These are phyloP conservation scores for Eulemur macaco DNA, from an alignment of 2,113 vertebrate genomes.

Conservation along the genomic window DNA sequence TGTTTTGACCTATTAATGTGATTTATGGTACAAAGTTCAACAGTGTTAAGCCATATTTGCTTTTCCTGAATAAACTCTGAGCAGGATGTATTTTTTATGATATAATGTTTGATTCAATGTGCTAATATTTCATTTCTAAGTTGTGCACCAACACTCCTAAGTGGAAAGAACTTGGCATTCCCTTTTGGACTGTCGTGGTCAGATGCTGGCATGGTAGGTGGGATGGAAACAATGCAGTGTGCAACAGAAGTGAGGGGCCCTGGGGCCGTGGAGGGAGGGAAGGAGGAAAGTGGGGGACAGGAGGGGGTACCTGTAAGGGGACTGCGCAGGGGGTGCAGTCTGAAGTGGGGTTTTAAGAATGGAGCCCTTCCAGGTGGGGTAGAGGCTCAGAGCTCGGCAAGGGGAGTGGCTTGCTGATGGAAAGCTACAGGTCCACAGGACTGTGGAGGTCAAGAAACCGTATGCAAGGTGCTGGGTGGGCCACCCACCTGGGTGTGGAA, in stretches of 20 bases:
- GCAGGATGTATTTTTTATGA: not conserved
- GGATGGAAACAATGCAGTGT: not conserved
- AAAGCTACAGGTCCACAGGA: not conserved
- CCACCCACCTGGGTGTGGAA: not conserved
- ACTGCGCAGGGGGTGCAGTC: not conserved
- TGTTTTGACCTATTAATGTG: not conserved
- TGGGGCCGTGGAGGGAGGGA: too few species aligned
- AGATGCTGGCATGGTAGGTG: not conserved
- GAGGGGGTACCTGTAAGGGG: not conserved
- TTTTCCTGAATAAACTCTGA: conserved; percentile 4
- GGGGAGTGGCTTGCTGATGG: not conserved
- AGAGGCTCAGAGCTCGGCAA: not conserved
- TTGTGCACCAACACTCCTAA: not conserved
- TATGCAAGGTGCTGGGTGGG: not conserved
- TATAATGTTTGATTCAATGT: not conserved
- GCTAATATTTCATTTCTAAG: conserved; percentile 13
- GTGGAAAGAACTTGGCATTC: not conserved
- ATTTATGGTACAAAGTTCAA: not conserved
- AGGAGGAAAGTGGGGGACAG: not conserved
- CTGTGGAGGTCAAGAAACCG: not conserved
- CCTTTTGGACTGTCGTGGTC: not conserved
- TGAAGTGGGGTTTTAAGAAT: not conserved
- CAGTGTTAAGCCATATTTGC: not conserved
- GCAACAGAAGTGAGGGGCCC: not conserved
- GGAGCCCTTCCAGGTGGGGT: not conserved